Conservation (phyloP, 2,888 invertebrate species). For the Macrophya annulata region DNA sequence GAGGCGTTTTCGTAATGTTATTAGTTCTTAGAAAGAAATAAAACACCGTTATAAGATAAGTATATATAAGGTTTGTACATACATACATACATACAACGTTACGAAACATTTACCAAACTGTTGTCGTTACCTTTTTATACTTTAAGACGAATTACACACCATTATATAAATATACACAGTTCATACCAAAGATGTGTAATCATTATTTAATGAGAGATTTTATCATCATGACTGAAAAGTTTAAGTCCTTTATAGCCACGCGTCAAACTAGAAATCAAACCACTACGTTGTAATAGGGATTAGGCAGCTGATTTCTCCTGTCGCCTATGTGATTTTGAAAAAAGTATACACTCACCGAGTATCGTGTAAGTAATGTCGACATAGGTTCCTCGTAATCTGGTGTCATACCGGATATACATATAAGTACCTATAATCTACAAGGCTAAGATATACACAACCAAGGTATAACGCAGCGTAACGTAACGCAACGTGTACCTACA, state of each 20-base stretch:
- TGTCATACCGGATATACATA: conserved; percentile 14
- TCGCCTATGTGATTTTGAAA: neutral
- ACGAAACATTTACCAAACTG: neutral
- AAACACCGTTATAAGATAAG: neutral
- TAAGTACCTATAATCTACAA: neutral
- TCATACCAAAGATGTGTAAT: no score
- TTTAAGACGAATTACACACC: no score
- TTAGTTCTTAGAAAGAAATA: neutral
- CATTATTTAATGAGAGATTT: neutral
- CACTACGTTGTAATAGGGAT: neutral
- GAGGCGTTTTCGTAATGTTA: neutral
- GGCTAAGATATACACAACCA: neutral
- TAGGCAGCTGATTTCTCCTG: neutral
- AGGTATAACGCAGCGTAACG: neutral
- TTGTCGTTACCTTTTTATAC: neutral
- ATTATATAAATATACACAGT: no score
- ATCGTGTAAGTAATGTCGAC: conserved; percentile 31
- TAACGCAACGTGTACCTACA: no score
- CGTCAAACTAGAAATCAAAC: neutral
- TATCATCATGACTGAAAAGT: neutral
- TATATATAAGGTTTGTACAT: neutral
- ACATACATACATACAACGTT: neutral
- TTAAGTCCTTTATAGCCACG: neutral
- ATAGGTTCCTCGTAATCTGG: conserved; percentile 30
- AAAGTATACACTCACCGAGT: neutral